These are phyloP conservation scores for Entomobrya proxima DNA, from an alignment of 2,888 invertebrate species.

Conservation along the genomic window DNA sequence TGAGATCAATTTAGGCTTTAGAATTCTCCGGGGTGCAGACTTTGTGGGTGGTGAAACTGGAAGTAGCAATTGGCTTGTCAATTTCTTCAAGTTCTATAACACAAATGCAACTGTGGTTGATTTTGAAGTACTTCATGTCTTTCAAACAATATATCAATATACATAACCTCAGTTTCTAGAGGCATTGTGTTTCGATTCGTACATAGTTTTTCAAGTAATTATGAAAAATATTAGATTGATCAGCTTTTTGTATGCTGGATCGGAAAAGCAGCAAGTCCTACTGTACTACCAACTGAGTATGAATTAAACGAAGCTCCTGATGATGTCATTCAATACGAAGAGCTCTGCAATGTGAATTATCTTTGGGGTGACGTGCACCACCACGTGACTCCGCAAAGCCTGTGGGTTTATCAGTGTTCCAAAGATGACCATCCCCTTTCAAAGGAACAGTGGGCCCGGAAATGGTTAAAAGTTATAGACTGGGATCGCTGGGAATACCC, in stretches of 20 bases:
- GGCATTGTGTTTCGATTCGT: too few relatives aligned
- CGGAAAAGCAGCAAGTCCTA: constrained; percentile 8
- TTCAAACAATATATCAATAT: too few relatives aligned
- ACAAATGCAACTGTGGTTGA: background rate
- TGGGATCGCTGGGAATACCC: constrained; percentile 60
- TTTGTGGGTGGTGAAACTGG: background rate
- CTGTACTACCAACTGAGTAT: background rate
- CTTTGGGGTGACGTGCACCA: background rate
- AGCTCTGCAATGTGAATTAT: constrained; percentile 6
- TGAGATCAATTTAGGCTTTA: constrained; percentile 34
- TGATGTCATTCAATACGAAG: background rate
- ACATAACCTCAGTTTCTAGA: too few relatives aligned
- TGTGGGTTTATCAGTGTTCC: constrained; percentile 20
- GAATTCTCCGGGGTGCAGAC: constrained; percentile 23
- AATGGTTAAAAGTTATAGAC: constrained; percentile 44
- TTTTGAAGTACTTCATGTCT: background rate
- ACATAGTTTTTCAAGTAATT: too few relatives aligned
- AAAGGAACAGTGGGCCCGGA: constrained; percentile 11
- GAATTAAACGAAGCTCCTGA: constrained; percentile 2
- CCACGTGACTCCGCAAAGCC: constrained; percentile 6
- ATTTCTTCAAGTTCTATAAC: constrained; percentile 25
- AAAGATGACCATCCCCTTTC: background rate
- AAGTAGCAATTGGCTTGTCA: constrained; percentile 29
- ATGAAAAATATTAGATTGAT: constrained; percentile 48
- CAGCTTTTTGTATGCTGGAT: constrained; percentile 39